These are phyloP conservation scores for Euspilapteryx auroguttella DNA, from an alignment of 2,888 invertebrate genomes.

Conservation along the genomic window DNA sequence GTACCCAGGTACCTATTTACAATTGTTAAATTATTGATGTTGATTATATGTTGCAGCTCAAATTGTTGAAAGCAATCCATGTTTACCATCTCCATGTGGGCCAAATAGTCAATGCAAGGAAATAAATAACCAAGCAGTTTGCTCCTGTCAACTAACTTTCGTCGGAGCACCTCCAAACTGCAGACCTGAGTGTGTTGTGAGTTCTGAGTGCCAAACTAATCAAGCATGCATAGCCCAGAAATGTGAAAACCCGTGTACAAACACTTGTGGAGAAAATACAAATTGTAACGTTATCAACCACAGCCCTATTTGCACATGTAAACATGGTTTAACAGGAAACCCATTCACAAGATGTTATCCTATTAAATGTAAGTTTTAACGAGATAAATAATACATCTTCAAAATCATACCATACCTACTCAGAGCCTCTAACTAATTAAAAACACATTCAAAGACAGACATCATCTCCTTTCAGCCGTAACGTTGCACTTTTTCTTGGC, in stretches of 20 bases:
- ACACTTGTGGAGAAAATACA: conserved; percentile 63
- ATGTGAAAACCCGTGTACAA: conserved; percentile 69
- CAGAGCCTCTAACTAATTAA: too few relatives aligned
- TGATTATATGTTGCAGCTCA: conserved; percentile 28
- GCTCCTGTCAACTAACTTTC: conserved; percentile 67
- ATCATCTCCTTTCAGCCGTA: too few relatives aligned
- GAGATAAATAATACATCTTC: too few relatives aligned
- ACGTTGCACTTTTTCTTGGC: too few relatives aligned
- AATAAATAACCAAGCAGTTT: conserved; percentile 71
- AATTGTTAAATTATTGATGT: too few relatives aligned
- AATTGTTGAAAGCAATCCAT: conserved; percentile 27
- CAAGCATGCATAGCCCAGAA: conserved; percentile 72
- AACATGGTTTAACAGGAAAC: conserved; percentile 71
- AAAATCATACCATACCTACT: too few relatives aligned
- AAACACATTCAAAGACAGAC: too few relatives aligned
- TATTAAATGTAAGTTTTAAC: conserved; percentile 50
- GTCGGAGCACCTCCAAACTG: conserved; percentile 72
- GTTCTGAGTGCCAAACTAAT: conserved; percentile 66
- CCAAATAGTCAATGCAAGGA: conserved; percentile 77
- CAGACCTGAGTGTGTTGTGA: conserved; percentile 71
- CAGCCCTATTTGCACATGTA: conserved; percentile 77
- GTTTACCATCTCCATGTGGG: conserved; percentile 68
- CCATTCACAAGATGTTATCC: conserved; percentile 74
- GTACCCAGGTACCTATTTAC: too few relatives aligned
- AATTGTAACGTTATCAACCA: conserved; percentile 67